Evolutionary conservation across 2,113 vertebrate species (phyloP), one percentile per base, ranked within the genome.

Genomic region (Micromys minutus): DNA sequence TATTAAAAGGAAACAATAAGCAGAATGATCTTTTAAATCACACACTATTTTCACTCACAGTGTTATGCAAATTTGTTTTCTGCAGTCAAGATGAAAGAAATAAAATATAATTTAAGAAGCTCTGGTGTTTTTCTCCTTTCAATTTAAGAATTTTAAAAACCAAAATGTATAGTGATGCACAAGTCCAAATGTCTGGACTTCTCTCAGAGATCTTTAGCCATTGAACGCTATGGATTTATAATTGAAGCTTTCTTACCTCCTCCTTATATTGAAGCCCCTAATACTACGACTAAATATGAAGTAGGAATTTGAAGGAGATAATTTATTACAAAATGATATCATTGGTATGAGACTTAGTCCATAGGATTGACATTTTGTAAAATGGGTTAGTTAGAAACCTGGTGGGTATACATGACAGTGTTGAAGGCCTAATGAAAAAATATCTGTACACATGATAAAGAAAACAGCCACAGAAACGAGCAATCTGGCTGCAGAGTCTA

Each of bases 131-230:
- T 11, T 85, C 61, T 81, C 61, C 81, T 55, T 80, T 15, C 24
- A 16, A 13, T 15, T 77, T 79, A 55, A 93, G 76, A 31, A 50
- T 81, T 92, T 89, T 11, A 26, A 75, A 93, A 90, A 79, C 36
- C 4, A 45, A 93, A 97, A 39, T 22, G 0, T 12, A n/a, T 50
- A 59, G 63, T 42, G 57, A 88, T 17, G 59, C 9, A 50, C 9
- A 26, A 17, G 0, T 9, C 50, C 52, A 65, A 36, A 47, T 36
- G 29, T 76, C 75, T 50, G 36, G 81, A 4, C 10, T 31, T 26
- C 21, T 90, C 22, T 88, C 36, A 72, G 63, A 95, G 31, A 89
- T 77, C 45, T 65, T 93, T 26, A 12, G 77, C 24, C 12, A 42
- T 55, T 90, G 52, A 88, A 7, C 42, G 74, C 61, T 52, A 39